phyloP scores from a whole-genome alignment of 2,888 invertebrate genomes.

The Volucella zonaria region DNA sequence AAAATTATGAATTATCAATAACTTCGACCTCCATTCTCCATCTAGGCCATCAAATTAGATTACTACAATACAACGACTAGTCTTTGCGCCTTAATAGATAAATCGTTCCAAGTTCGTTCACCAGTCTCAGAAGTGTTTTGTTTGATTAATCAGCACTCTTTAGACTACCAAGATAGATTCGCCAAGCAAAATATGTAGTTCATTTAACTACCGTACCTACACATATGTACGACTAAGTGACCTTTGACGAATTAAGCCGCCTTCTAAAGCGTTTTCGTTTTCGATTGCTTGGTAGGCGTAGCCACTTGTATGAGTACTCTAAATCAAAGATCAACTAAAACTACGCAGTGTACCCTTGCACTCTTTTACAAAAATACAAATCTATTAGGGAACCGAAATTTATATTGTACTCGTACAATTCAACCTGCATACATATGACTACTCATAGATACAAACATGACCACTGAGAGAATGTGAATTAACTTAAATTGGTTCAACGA shows the following conservation, averaged over 20 bases:
- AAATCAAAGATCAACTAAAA: constrained; percentile 52
- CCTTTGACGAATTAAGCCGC: constrained; percentile 27
- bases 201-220: no score
- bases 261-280: constrained; percentile 3
- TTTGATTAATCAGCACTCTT: no score
- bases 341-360: constrained; percentile 49
- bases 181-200: no score
- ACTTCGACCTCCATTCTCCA: no score
- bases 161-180: no score
- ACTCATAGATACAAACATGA: constrained; percentile 18
- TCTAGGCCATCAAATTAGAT: no score
- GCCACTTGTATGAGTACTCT: neutral
- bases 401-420: no score
- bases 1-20: no score
- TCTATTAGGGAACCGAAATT: constrained; percentile 57
- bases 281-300: neutral
- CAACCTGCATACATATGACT: constrained; percentile 22
- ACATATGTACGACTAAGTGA: constrained; percentile 3
- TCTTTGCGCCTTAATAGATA: no score
- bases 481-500: constrained; percentile 77
- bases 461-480: constrained; percentile 62
- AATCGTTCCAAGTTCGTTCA: no score
- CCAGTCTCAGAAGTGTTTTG: no score
- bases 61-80: no score
- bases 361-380: constrained; percentile 51